phyloP scores from a whole-genome alignment of 1,140 invertebrate species.

The Ips nitidus region DNA sequence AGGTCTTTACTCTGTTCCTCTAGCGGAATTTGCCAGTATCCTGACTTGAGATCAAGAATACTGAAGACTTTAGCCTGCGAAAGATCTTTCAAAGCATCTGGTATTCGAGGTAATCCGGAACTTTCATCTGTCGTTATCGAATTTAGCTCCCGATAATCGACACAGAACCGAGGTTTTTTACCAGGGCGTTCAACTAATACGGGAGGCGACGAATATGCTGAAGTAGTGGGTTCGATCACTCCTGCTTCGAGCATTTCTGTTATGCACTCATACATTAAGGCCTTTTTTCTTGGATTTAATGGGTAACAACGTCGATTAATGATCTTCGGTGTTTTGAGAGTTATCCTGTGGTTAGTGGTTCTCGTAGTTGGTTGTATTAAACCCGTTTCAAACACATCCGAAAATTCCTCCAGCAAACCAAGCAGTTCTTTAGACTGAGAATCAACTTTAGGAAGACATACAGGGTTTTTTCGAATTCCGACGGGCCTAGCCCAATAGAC shows the following conservation, averaged over 20 bases:
- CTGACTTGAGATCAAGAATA: constrained; percentile 37
- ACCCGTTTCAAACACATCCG: neutral
- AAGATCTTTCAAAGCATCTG: constrained; percentile 22
- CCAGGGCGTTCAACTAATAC: constrained; percentile 37
- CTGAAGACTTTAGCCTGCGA: constrained; percentile 34
- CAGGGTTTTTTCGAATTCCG: neutral
- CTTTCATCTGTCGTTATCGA: constrained; percentile 46
- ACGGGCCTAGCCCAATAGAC: neutral
- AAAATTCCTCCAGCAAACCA: neutral
- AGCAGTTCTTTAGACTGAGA: neutral
- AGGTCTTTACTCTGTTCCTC: constrained; percentile 14
- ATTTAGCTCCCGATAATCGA: constrained; percentile 52
- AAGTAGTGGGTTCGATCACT: constrained; percentile 14
- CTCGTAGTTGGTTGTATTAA: neutral
- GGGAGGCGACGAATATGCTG: constrained; percentile 21
- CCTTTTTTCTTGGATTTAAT: constrained; percentile 5
- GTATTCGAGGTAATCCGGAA: constrained; percentile 39
- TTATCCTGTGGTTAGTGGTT: neutral
- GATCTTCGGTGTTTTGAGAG: neutral
- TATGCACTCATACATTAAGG: constrained; percentile 17
- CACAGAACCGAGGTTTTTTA: too few species aligned
- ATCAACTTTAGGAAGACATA: neutral
- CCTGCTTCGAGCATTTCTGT: constrained; percentile 28
- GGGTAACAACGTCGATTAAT: neutral
- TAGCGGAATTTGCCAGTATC: constrained; percentile 45